These are phyloP conservation scores for Phyllopteryx taeniolatus DNA, from an alignment of 2,113 vertebrate genomes.

Conservation along the genomic window DNA sequence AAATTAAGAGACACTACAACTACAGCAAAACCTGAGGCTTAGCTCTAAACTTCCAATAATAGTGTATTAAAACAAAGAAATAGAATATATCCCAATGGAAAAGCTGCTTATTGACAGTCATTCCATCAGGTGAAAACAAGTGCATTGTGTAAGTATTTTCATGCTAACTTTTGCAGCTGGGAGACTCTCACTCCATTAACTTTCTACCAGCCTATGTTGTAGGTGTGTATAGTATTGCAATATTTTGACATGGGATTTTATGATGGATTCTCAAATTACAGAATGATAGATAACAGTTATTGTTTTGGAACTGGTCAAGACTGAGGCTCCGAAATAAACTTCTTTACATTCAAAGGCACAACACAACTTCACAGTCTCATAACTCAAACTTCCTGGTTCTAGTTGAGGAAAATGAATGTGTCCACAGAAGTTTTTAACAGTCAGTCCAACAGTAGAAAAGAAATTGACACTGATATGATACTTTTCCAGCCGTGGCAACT, in stretches of 20 bases:
- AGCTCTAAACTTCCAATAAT: not conserved
- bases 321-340: too few relatives aligned
- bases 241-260: not conserved
- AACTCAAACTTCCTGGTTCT: not conserved
- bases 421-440: not conserved
- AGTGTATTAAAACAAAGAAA: not conserved
- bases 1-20: not conserved
- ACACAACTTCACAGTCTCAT: too few relatives aligned
- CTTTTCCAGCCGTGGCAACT: not conserved
- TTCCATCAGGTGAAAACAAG: too few relatives aligned
- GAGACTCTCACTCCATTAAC: not conserved
- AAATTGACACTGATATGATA: not conserved
- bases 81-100: not conserved
- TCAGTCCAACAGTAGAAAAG: not conserved
- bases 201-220: not conserved
- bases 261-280: too few relatives aligned
- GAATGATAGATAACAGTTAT: too few relatives aligned
- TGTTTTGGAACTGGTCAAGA: too few relatives aligned
- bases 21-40: not conserved
- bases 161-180: too few relatives aligned
- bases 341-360: too few relatives aligned
- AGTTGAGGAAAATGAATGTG: not conserved
- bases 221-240: not conserved
- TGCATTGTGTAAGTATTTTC: too few relatives aligned
- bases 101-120: not conserved